Evolutionary conservation across 1,140 invertebrate genomes (phyloP).

Genomic region (Ips nitidus): DNA sequence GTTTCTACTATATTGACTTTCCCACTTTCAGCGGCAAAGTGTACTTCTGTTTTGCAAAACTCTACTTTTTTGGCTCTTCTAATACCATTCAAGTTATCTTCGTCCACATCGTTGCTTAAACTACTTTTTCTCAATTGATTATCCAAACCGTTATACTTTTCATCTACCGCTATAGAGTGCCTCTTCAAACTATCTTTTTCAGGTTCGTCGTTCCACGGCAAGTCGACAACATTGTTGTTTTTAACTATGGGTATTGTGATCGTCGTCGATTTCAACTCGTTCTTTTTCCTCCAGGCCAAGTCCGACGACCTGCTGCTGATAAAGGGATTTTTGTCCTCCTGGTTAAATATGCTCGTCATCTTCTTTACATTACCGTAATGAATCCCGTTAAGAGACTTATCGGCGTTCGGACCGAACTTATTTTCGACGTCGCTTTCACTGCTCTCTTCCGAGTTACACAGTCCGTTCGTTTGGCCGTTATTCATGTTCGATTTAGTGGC

Average conservation of each 20-base stretch:
- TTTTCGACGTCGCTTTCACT: slow-evolving; percentile 36
- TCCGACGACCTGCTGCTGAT: slow-evolving; percentile 6
- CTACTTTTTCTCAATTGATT: slow-evolving; percentile 40
- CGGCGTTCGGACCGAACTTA: slow-evolving; percentile 15
- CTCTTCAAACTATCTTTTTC: slow-evolving; percentile 52
- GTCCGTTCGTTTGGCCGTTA: slow-evolving; percentile 23
- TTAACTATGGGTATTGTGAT: slow-evolving; percentile 47
- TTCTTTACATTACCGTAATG: slow-evolving; percentile 39
- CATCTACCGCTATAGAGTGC: slow-evolving; percentile 62
- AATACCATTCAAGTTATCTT: slow-evolving; percentile 42
- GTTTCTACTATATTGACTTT: slow-evolving; percentile 84
- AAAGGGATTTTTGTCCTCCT: slow-evolving; percentile 30
- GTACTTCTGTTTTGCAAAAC: slow-evolving; percentile 83
- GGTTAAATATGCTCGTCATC: slow-evolving; percentile 40
- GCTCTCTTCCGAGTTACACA: slow-evolving; percentile 31
- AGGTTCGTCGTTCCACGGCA: slow-evolving; percentile 40
- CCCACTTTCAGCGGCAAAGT: slow-evolving; percentile 81
- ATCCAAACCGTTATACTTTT: slow-evolving; percentile 51
- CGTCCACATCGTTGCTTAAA: slow-evolving; percentile 44
- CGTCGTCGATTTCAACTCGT: slow-evolving; percentile 43
- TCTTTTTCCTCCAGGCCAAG: slow-evolving; percentile 20
- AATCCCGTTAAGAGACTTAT: slow-evolving; percentile 24
- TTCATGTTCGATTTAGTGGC: slow-evolving; percentile 32
- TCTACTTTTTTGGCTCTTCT: slow-evolving; percentile 72
- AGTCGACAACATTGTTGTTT: slow-evolving; percentile 39